Evolutionary conservation across 2,888 invertebrate genomes (phyloP), one percentile per base, ranked within the genome.

Genomic region (Nycteola revayana): DNA sequence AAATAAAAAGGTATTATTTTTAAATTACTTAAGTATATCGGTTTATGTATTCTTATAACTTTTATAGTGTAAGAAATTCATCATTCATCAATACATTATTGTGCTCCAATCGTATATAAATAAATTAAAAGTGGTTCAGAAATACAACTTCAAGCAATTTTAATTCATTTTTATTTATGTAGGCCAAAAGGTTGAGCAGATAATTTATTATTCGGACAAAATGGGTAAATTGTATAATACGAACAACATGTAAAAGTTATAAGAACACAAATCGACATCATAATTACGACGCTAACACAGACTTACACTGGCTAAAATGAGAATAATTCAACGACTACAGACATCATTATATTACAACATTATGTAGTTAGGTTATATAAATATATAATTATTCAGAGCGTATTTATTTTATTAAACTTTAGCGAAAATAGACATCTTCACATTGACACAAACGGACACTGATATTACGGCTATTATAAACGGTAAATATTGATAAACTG

Each of bases 291-390:
- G 45, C 79, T 80, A 78, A 78, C 76, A 78, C 71, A 72, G 68
- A 79, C 57, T 64, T 60, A 60, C 39, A 50, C 73, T 65, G 80
- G 75, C 69, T 80, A 69, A 75, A 81, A 75, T 75, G 81, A 81
- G 76, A 76, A 60, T 59, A 49, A 43, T 41, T 49, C 49, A 48
- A 53, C 42, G 46, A 58, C 56, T 60, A 64, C 54, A 52, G 36
- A 36, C 42, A 45, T 49, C 32, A 38, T 32, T 51, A 28, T 44
- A 51, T 36, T 32, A 46, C 42, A 39, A 49, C 40, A 33, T 44
- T 43, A 14, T 14, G 14, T 14, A 14, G 3, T 14, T n/a, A 35
- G 41, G 43, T 49, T 18, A 18, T 18, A 5, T 18, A 5, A 18
- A 5, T 5, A 18, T 21, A 21, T n/a, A 5, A n/a, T 29, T 32